These are phyloP conservation scores for Acanthosepion esculentum DNA, from an alignment of 2,888 invertebrate species.

Conservation along the genomic window DNA sequence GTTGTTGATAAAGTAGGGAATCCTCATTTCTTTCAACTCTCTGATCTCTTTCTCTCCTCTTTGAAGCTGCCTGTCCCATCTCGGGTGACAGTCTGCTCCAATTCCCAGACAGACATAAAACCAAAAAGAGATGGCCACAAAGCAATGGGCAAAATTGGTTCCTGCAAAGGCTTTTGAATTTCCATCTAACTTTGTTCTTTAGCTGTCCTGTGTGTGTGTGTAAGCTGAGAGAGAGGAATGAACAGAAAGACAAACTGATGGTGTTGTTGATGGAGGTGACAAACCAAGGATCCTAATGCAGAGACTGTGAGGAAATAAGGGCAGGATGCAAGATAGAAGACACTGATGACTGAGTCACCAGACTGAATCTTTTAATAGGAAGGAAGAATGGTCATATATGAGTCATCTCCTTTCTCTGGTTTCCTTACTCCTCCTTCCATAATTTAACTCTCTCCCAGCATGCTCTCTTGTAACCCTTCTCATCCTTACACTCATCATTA, in stretches of 20 bases:
- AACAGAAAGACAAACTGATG: not conserved
- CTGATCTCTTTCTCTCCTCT: not conserved
- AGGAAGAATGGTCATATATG: not conserved
- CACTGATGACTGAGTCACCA: not conserved
- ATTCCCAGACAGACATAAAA: constrained; percentile 20
- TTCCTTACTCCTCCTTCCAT: not conserved
- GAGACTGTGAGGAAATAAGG: not conserved
- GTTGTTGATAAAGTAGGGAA: not conserved
- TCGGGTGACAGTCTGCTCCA: not conserved
- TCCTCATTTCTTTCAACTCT: not conserved
- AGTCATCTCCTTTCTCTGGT: not conserved
- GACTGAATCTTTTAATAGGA: not conserved
- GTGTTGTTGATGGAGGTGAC: not conserved
- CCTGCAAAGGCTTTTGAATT: constrained; percentile 6
- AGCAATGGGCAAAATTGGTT: not conserved
- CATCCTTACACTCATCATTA: not conserved
- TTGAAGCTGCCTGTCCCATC: constrained; percentile 33
- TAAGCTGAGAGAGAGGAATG: not conserved
- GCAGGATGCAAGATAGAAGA: constrained; percentile 20
- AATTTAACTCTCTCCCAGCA: not conserved
- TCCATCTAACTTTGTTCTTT: not conserved
- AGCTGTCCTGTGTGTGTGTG: not conserved
- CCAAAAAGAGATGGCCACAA: not conserved
- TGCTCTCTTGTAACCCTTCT: not conserved
- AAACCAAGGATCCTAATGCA: not conserved